Conservation (phyloP, 2,888 invertebrate species). For the Apamea monoglypha region DNA sequence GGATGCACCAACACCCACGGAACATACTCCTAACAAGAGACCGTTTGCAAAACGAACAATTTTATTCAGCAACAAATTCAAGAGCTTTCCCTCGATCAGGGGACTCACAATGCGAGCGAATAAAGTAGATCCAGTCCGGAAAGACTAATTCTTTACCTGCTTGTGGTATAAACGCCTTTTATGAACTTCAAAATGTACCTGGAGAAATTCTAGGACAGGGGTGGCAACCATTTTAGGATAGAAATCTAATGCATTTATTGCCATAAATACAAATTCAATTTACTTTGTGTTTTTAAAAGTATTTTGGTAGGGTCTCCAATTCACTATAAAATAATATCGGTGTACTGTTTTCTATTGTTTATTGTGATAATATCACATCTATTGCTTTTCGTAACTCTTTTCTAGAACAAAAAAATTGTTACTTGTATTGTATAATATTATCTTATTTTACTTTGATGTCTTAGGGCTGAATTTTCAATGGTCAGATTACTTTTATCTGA, state of each 20-base stretch:
- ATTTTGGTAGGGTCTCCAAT: neutral
- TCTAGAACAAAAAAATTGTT: neutral
- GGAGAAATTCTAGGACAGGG: conserved; percentile 32
- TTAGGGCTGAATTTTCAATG: too few relatives aligned
- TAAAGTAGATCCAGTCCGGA: conserved; percentile 51
- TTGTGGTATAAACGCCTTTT: conserved; percentile 48
- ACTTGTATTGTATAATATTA: too few relatives aligned
- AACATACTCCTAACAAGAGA: conserved; percentile 16
- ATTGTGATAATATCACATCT: neutral
- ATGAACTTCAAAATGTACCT: conserved; percentile 26
- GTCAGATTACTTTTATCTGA: too few relatives aligned
- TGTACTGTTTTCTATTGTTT: neutral
- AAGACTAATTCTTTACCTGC: conserved; percentile 55
- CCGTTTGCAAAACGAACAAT: conserved; percentile 17
- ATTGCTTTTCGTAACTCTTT: neutral
- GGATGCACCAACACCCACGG: conserved; percentile 19
- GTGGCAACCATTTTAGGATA: neutral
- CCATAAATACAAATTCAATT: too few relatives aligned
- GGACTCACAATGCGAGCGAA: conserved; percentile 51
- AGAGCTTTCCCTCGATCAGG: conserved; percentile 31
- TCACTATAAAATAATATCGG: neutral
- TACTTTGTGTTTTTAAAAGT: too few relatives aligned
- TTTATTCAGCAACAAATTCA: conserved; percentile 31
- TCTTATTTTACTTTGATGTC: too few relatives aligned
- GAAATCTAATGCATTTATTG: neutral